Base-by-base conservation (phyloP, 1,140 invertebrate genomes). In the Plodia interpunctella region DNA sequence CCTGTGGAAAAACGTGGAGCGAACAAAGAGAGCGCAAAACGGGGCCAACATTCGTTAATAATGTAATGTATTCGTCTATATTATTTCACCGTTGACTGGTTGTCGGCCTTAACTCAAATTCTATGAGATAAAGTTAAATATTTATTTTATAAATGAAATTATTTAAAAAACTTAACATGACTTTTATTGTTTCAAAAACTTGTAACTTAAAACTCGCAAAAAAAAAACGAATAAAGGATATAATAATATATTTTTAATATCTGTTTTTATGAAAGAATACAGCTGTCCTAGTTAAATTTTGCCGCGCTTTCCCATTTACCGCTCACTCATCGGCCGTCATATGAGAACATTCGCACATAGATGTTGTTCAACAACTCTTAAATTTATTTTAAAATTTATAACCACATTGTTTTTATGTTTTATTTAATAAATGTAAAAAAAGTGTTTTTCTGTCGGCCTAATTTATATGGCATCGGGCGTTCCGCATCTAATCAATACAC, bases 401-500 rank as follows among this genome's bases (percentile, higher is more conserved):
- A 25, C 2, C 3, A 15, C 32, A 54, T 54, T 54, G 5, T 54
- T 10, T 59, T 55, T 58, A 60, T 59, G 52, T 60, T 62, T 68
- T 71, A 66, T 54, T 63, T 10, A 44, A 44, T 44, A 15, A 44
- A 44, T 15, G 15, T 17, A 53, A 60, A 72, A n/a, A 81, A 83
- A 80, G 72, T 80, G 78, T 86, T 85, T 88, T 85, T 87, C 75
- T 83, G 72, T 80, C 84, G 87, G 82, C 85, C 87, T 89, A 89
- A 89, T 89, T 89, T 89, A 83, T 89, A 87, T 85, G 80, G 83
- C 85, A 90, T 88, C 84, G 80, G 83, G 86, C 83, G 82, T 80
- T 87, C 87, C 88, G 87, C 87, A 90, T 90, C 90, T 90, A 90
- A 90, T 90, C 90, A 90, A 90, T 90, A 90, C 88, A 81, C 65